These are phyloP conservation scores for Aethina tumida DNA, from an alignment of 1,140 invertebrate species.

Conservation along the genomic window DNA sequence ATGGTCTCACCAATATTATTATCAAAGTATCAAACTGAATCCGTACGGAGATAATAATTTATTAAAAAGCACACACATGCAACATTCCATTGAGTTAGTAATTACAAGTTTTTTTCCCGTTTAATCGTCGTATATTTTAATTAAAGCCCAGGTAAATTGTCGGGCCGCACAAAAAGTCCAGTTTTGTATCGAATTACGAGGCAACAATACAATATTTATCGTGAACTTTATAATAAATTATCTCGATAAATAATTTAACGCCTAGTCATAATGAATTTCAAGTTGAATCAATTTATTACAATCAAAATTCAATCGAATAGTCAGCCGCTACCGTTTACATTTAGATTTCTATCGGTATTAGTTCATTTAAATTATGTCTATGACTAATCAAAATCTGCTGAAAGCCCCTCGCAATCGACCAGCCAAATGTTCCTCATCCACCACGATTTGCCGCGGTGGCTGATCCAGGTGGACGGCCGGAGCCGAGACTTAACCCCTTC, in stretches of 20 bases:
- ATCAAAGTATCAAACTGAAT: too few relatives aligned
- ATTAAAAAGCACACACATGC: too few relatives aligned
- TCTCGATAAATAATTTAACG: constrained; percentile 23
- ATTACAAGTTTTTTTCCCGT: too few relatives aligned
- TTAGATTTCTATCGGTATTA: constrained; percentile 33
- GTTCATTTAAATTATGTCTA: constrained; percentile 33
- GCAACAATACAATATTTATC: too few relatives aligned
- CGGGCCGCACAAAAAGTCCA: too few relatives aligned
- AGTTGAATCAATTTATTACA: constrained; percentile 30
- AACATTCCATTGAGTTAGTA: too few relatives aligned
- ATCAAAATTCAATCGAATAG: constrained; percentile 27
- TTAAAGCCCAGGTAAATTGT: too few relatives aligned
- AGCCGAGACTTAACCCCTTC: constrained; percentile 36
- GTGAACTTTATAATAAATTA: too few relatives aligned
- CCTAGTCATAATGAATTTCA: constrained; percentile 28
- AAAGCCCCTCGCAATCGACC: constrained; percentile 23
- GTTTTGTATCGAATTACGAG: too few relatives aligned
- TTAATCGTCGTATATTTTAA: too few relatives aligned
- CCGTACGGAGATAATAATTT: too few relatives aligned
- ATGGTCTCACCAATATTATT: too few relatives aligned
- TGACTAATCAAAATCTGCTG: constrained; percentile 35
- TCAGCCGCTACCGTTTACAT: constrained; percentile 30
- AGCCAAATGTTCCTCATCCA: constrained; percentile 2
- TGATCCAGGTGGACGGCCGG: constrained; percentile 24
- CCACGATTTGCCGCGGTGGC: constrained; percentile 3